phyloP scores from a whole-genome alignment of 2,113 vertebrate genomes.

The Apaloderma vittatum region DNA sequence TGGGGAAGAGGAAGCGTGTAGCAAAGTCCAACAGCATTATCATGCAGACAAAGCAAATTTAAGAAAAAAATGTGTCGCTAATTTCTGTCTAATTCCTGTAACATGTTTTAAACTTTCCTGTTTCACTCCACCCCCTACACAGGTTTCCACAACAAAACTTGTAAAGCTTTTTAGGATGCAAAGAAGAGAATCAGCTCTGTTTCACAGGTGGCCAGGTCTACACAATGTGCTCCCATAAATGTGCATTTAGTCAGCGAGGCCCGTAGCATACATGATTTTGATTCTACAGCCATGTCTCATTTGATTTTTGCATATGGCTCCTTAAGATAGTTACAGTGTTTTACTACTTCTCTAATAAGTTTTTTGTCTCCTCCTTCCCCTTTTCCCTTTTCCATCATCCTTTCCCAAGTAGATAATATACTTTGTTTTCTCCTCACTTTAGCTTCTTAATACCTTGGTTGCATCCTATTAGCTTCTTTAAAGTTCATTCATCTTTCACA shows the following conservation, averaged over 20 bases:
- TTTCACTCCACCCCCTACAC: fast-evolving
- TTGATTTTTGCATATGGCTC: not conserved
- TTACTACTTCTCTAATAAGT: not conserved
- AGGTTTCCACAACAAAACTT: not conserved
- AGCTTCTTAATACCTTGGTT: not conserved
- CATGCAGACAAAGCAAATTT: not conserved
- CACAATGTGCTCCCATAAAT: not conserved
- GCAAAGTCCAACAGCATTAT: not conserved
- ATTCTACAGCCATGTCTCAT: not conserved
- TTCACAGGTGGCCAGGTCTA: not conserved
- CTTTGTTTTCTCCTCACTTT: not conserved
- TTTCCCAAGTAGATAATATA: not conserved
- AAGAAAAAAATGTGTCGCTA: not conserved
- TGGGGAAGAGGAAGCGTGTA: not conserved
- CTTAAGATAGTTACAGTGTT: not conserved
- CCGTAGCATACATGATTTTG: not conserved
- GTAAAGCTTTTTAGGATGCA: not conserved
- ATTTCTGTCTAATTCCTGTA: not conserved
- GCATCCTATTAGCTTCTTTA: not conserved
- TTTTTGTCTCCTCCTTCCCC: not conserved
- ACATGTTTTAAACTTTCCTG: not conserved
- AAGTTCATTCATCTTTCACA: not conserved
- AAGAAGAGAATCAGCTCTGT: not conserved
- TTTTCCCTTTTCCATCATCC: not conserved
- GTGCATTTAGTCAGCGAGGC: not conserved